A percentile compares a stretch with the other conserved stretches of the same genome.
Conservation (phyloP, 2,888 invertebrate species). For the Tiliacea citrago region DNA sequence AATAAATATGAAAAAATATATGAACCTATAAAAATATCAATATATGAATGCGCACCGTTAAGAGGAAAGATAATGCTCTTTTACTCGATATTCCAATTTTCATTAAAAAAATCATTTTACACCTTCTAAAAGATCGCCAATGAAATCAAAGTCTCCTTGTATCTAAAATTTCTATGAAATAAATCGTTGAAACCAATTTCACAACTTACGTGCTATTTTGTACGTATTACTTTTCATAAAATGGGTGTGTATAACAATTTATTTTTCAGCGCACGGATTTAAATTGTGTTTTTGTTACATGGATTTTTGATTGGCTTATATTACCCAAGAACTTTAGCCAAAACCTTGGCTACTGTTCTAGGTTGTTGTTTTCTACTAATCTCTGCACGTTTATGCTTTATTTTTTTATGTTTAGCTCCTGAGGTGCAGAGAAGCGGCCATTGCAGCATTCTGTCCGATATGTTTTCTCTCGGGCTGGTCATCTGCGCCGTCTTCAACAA, state of each 20-base stretch:
- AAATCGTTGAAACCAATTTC: not conserved
- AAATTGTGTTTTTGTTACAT: not conserved
- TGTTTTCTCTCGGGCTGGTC: slow-evolving; percentile 98
- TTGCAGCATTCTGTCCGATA: slow-evolving; percentile 97
- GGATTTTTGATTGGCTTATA: not conserved
- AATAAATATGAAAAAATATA: too few species aligned
- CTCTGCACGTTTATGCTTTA: slow-evolving; percentile 22
- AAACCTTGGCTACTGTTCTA: not conserved
- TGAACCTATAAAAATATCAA: too few species aligned
- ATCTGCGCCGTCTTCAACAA: slow-evolving; percentile 98
- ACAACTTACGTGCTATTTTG: not conserved
- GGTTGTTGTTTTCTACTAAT: not conserved
- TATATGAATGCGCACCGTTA: too few species aligned
- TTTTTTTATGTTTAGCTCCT: slow-evolving; percentile 92
- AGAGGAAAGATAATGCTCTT: too few species aligned
- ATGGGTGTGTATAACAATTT: not conserved
- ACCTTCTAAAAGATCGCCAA: not conserved
- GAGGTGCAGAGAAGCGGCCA: slow-evolving; percentile 96
- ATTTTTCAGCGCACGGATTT: not conserved
- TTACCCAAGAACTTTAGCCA: slow-evolving; percentile 3
- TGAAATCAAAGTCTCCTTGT: not conserved
- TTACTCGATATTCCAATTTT: too few species aligned
- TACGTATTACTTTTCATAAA: not conserved
- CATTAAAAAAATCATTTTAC: not conserved
- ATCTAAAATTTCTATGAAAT: not conserved